A percentile compares a stretch with the other conserved stretches of the same genome.
phyloP scores from a whole-genome alignment of 2,888 invertebrate species.

The Hirtodrosophila alboralis region DNA sequence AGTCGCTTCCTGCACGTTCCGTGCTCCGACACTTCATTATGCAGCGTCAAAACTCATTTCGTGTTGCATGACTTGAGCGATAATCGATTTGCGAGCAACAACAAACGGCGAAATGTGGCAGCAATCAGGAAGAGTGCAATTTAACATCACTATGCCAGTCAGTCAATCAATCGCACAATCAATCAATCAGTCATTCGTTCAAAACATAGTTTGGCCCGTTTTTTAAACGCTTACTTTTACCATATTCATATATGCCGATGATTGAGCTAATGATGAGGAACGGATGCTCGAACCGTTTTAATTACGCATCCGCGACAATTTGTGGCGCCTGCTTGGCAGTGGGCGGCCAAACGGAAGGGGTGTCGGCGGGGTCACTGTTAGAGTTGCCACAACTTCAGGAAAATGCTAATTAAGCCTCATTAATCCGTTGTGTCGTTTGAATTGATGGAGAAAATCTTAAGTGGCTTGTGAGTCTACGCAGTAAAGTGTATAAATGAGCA shows the following conservation, averaged over 20 bases:
- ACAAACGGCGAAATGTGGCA: constrained; percentile 25
- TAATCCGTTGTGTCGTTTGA: constrained; percentile 57
- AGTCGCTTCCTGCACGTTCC: constrained; percentile 20
- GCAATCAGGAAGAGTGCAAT: constrained; percentile 74
- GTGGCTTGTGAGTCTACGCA: constrained; percentile 15
- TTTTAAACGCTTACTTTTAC: constrained; percentile 45
- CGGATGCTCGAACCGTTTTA: constrained; percentile 65
- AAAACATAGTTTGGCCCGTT: constrained; percentile 22
- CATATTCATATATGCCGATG: constrained; percentile 56
- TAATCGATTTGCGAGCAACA: constrained; percentile 66
- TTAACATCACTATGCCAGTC: constrained; percentile 51
- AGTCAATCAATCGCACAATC: constrained; percentile 38
- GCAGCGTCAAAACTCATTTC: constrained; percentile 58
- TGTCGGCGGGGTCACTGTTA: constrained; percentile 1
- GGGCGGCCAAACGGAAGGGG: constrained; percentile 1
- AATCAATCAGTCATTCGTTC: constrained; percentile 26
- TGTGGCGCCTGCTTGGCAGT: constrained; percentile 23
- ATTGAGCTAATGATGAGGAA: constrained; percentile 55
- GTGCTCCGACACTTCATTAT: constrained; percentile 41
- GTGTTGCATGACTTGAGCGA: constrained; percentile 64
- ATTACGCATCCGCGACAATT: constrained; percentile 59
- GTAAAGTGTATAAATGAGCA: constrained; percentile 15
- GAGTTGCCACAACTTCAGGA: constrained; percentile 54
- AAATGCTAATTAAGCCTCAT: constrained; percentile 69
- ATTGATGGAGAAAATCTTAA: constrained; percentile 39